Base-by-base conservation (phyloP, 2,113 vertebrate species). In the Echinops telfairi region DNA sequence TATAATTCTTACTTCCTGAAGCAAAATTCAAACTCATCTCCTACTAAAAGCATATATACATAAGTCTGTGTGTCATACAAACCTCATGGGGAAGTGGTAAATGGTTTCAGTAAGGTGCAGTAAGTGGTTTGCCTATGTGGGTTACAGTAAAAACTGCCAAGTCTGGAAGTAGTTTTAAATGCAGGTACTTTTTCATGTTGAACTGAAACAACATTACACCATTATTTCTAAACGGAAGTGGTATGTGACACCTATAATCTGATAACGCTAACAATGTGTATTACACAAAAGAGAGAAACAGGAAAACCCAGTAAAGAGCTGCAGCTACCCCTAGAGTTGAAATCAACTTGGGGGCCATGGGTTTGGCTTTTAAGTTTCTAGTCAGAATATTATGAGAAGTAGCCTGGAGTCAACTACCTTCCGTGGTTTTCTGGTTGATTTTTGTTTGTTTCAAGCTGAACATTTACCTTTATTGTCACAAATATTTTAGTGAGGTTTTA, bases 11-110 rank as follows among this genome's bases (percentile, higher is more conserved):
- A 83, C 70, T 70, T 95, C 83, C 81, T 76, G 60, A 84, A 94
- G 86, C 87, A 82, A 95, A 97, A 95, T 76, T 86, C 86, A 95
- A 96, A 83, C 77, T 96, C 86, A 93, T 95, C 97, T 96, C 92
- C 94, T 83, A 40, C 76, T 89, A 86, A 97, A 87, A 96, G 89
- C 81, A 94, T 76, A 60, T 40, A 40, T 81, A 64, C 62, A 76
- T 92, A 94, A 94, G 96, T 96, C 95, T 75, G 2, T 36, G 9
- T 86, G 66, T 87, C 89, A 75, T 53, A 83, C 71, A 68, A 70
- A 92, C 66, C 95, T 94, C 83, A 82, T 0, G 2, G 95, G 88
- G 60, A 96, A 96, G 77, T 71, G 82, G 73, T 95, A 92, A 93
- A 83, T 93, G 84, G 93, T 91, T 95, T 93, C 80, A 95, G 53